Conservation (phyloP, 2,113 vertebrate genomes). For the Mormoops blainvillei region DNA sequence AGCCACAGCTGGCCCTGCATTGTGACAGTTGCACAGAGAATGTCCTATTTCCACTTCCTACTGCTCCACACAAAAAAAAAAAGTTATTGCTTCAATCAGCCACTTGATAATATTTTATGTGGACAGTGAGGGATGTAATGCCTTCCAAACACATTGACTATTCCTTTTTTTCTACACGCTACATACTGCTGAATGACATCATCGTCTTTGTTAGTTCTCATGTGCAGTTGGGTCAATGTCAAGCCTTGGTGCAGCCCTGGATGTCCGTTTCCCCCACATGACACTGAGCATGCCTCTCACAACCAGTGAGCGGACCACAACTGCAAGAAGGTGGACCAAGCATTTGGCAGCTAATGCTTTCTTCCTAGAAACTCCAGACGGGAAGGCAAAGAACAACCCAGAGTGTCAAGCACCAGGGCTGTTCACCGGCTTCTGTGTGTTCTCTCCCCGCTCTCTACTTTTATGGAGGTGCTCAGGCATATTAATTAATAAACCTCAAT, state of each 20-base stretch:
- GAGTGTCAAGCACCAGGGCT: background rate
- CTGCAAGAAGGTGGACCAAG: background rate
- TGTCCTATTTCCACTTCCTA: background rate
- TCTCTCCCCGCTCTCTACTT: background rate
- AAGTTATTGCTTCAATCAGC: background rate
- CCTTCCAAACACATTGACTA: background rate
- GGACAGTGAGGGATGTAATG: background rate
- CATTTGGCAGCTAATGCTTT: background rate
- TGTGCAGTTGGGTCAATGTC: background rate
- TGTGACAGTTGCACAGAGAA: background rate
- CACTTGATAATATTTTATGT: background rate
- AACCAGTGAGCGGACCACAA: background rate
- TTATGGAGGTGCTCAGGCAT: background rate
- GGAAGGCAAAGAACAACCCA: background rate
- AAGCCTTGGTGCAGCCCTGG: background rate
- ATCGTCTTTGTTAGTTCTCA: background rate
- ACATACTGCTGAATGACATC: background rate
- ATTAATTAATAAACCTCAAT: background rate
- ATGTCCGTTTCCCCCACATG: background rate
- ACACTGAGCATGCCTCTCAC: background rate
- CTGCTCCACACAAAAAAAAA: background rate
- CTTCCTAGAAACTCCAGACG: background rate
- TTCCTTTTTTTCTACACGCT: background rate
- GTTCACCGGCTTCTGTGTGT: background rate
- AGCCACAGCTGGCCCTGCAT: background rate